A percentile compares a stretch with the other conserved stretches of the same genome.
Conservation (phyloP, 2,888 invertebrate species). For the Phragmatobia fuliginosa region DNA sequence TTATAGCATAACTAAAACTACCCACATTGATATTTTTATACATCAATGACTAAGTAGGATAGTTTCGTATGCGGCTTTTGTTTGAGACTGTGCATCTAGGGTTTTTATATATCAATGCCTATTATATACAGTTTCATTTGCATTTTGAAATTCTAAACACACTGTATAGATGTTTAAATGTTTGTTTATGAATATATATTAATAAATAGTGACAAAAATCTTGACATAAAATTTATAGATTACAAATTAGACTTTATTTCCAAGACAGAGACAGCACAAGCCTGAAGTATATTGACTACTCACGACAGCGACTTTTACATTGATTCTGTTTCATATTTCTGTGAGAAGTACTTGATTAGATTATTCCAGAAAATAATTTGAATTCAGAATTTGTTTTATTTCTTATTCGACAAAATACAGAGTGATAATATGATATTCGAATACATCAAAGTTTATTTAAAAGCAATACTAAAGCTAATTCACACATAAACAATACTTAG, state of each 20-base stretch:
- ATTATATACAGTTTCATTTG: no score
- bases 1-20: no score
- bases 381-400: not conserved
- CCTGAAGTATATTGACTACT: not conserved
- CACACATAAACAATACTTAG: no score
- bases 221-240: not conserved
- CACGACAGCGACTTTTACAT: not conserved
- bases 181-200: no score
- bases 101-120: no score
- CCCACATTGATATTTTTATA: no score
- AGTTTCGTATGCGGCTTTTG: no score
- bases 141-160: no score
- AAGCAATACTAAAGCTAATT: not conserved
- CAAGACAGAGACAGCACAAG: not conserved
- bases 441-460: not conserved
- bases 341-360: not conserved
- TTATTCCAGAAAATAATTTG: not conserved
- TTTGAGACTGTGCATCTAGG: no score
- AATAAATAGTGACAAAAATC: not conserved
- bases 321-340: not conserved
- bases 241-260: not conserved
- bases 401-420: not conserved
- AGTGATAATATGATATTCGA: not conserved
- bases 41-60: no score
- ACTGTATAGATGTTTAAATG: no score